A percentile compares a stretch with the other conserved stretches of the same genome.
Evolutionary conservation across 2,888 invertebrate genomes (phyloP).

Genomic region (Alsophila aescularia): DNA sequence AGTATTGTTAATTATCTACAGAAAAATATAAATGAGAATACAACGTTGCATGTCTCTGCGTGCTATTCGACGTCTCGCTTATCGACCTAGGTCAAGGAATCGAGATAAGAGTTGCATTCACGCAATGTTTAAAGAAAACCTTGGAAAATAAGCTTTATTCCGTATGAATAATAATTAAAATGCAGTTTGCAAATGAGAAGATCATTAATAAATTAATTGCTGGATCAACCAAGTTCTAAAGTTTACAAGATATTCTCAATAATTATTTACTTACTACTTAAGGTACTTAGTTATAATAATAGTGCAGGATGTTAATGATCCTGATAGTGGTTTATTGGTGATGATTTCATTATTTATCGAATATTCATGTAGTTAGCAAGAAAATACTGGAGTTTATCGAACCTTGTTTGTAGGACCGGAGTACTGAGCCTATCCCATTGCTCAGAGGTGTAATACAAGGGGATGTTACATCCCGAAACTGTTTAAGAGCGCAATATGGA

Average conservation of each 20-base stretch:
- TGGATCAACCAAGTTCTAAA: conserved; percentile 36
- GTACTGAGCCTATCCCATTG: too few species aligned
- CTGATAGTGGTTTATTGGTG: too few species aligned
- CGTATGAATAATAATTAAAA: background rate
- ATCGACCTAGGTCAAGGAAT: conserved; percentile 64
- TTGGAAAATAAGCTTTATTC: conserved; percentile 14
- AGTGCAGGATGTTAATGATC: background rate
- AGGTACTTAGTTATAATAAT: background rate
- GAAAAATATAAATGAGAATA: background rate
- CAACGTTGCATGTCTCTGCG: conserved; percentile 30
- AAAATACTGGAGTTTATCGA: too few species aligned
- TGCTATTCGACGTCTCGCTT: conserved; percentile 41
- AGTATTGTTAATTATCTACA: too few species aligned
- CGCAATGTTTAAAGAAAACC: conserved; percentile 27
- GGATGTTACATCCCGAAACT: too few species aligned
- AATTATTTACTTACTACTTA: conserved; percentile 2
- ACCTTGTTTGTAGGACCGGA: too few species aligned
- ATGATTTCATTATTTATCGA: too few species aligned
- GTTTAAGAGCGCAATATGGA: too few species aligned
- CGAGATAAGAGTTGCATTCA: conserved; percentile 49
- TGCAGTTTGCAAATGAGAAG: background rate
- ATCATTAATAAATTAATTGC: conserved; percentile 41
- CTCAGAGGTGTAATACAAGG: too few species aligned
- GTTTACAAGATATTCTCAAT: conserved; percentile 8
- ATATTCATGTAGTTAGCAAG: too few species aligned